These are phyloP conservation scores for Eilema griseolum DNA, from an alignment of 2,888 invertebrate species.

Conservation along the genomic window DNA sequence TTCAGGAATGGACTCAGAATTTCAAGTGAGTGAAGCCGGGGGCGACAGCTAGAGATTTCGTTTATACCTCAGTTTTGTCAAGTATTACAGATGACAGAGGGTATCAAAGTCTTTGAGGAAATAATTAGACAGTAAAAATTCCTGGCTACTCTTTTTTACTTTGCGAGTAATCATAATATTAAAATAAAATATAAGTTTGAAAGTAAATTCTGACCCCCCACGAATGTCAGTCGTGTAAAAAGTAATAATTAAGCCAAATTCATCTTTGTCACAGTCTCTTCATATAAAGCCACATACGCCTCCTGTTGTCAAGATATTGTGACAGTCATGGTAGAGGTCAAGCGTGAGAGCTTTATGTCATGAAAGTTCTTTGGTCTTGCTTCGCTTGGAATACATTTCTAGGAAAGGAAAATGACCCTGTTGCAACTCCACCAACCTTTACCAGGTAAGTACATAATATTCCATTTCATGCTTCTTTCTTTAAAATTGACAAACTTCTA, in stretches of 20 bases:
- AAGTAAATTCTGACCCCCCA: conserved; percentile 44
- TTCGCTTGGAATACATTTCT: too few relatives aligned
- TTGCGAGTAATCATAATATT: not conserved
- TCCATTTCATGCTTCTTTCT: too few relatives aligned
- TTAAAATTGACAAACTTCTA: too few relatives aligned
- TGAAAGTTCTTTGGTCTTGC: not conserved
- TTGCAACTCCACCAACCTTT: too few relatives aligned
- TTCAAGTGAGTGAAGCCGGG: too few relatives aligned
- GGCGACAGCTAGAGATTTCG: too few relatives aligned
- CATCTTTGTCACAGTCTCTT: conserved; percentile 59
- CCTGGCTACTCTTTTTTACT: not conserved
- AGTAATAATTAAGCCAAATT: conserved; percentile 64
- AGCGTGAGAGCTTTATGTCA: conserved; percentile 19
- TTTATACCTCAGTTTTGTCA: not conserved
- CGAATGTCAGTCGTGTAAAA: conserved; percentile 37
- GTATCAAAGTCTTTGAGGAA: not conserved
- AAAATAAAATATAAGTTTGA: conserved; percentile 21
- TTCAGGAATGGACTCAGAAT: too few relatives aligned
- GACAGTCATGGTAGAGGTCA: conserved; percentile 41
- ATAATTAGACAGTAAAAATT: not conserved
- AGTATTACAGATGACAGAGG: too few relatives aligned
- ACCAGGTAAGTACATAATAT: too few relatives aligned
- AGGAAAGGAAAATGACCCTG: too few relatives aligned
- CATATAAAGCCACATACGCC: conserved; percentile 3
- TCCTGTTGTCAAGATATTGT: conserved; percentile 20